phyloP scores from a whole-genome alignment of 2,888 invertebrate species.

The Scrobipalpa costella region DNA sequence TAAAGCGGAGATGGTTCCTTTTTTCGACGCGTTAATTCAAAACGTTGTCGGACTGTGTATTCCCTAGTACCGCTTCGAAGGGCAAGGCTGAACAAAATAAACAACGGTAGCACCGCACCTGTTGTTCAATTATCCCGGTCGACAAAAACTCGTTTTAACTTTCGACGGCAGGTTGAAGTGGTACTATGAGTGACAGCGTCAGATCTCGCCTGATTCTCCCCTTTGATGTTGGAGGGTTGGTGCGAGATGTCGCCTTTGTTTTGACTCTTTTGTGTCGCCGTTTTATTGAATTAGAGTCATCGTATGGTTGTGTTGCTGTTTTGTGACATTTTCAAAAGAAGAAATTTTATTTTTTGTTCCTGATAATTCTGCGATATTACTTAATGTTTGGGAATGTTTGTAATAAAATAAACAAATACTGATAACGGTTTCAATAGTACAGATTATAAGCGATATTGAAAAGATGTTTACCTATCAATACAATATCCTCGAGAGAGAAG shows the following conservation, averaged over 20 bases:
- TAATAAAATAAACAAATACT: too few species aligned
- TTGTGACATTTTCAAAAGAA: background rate
- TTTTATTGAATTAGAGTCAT: background rate
- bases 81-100: constrained; percentile 46
- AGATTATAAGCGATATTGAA: too few species aligned
- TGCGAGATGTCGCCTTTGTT: constrained; percentile 1
- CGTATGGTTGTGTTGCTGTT: background rate
- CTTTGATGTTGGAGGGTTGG: constrained; percentile 5
- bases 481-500: too few species aligned
- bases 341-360: too few species aligned
- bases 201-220: constrained; percentile 4
- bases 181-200: constrained; percentile 25
- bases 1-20: too few species aligned
- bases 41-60: too few species aligned
- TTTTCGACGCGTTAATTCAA: too few species aligned
- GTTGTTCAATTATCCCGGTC: constrained; percentile 56
- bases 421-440: too few species aligned
- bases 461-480: too few species aligned
- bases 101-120: constrained; percentile 55
- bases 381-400: too few species aligned
- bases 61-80: constrained; percentile 15
- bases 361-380: too few species aligned
- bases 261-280: background rate
- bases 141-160: constrained; percentile 49
- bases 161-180: constrained; percentile 29